Evolutionary conservation across 2,113 vertebrate species (phyloP).

Genomic region (Peromyscus maniculatus): DNA sequence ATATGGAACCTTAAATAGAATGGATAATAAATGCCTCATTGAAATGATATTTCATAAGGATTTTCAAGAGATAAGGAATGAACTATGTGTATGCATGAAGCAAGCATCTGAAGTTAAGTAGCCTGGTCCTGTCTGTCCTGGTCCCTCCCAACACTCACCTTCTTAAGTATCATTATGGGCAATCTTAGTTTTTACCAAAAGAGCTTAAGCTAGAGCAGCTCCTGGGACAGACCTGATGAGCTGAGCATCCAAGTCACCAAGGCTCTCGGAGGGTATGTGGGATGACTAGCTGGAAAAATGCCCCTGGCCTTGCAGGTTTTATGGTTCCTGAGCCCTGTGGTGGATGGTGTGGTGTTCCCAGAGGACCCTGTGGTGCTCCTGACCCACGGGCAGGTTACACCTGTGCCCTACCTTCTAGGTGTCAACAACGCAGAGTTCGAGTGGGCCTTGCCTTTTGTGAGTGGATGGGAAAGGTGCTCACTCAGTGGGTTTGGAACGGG

Average conservation of each 20-base stretch:
- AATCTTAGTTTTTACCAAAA: neutral
- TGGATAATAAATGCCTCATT: neutral
- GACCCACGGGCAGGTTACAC: conserved; percentile 81
- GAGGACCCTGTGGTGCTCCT: conserved; percentile 84
- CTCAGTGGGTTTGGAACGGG: neutral
- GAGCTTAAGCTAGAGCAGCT: neutral
- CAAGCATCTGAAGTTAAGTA: neutral
- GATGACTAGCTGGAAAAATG: neutral
- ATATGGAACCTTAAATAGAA: neutral
- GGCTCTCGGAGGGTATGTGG: neutral
- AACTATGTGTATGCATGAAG: too few relatives aligned
- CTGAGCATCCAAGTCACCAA: neutral
- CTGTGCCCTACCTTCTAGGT: conserved; percentile 90
- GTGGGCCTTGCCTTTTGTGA: conserved; percentile 86
- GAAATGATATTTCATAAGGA: conserved; percentile 19
- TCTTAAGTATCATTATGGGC: neutral
- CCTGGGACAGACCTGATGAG: neutral
- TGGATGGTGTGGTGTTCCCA: conserved; percentile 88
- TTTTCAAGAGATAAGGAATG: neutral
- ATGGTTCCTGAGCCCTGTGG: conserved; percentile 80
- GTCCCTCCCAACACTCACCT: neutral
- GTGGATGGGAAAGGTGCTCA: neutral
- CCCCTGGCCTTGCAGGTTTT: conserved; percentile 55
- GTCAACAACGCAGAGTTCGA: conserved; percentile 90
- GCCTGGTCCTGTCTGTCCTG: neutral